Conservation (phyloP, 2,888 invertebrate genomes). For the Buathra laborator region DNA sequence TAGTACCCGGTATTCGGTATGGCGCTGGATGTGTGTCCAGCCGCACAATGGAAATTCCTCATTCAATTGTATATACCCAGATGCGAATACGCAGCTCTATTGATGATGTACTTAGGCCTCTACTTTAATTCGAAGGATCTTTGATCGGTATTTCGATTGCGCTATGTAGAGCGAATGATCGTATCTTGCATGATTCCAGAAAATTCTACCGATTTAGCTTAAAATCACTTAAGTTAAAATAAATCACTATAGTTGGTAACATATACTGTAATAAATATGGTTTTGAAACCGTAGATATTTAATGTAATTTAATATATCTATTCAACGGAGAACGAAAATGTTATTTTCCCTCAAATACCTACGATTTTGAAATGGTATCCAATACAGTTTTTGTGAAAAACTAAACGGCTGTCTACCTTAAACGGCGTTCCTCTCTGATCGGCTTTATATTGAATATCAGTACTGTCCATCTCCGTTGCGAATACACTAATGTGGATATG, state of each 20-base stretch:
- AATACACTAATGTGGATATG: too few species aligned
- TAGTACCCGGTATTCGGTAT: background rate
- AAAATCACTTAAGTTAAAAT: too few species aligned
- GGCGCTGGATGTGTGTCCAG: background rate
- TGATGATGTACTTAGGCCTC: conserved; percentile 39
- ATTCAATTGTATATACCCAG: conserved; percentile 12
- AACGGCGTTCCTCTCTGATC: background rate
- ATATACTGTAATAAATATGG: too few species aligned
- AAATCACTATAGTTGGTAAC: too few species aligned
- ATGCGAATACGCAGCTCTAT: conserved; percentile 31
- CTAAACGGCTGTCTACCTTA: too few species aligned
- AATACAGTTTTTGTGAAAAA: too few species aligned
- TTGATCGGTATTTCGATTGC: background rate
- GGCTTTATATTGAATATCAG: background rate
- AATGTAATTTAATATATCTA: too few species aligned
- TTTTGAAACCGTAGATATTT: too few species aligned
- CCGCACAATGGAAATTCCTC: conserved; percentile 28
- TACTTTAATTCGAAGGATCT: background rate
- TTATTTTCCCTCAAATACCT: too few species aligned
- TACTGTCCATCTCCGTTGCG: background rate
- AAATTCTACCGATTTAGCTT: background rate
- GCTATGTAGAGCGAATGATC: background rate
- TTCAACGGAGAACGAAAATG: too few species aligned
- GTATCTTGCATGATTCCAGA: background rate
- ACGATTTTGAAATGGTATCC: background rate